Conservation (phyloP, 2,113 vertebrate species). For the western clawed frog (Xenopus tropicalis) region DNA sequence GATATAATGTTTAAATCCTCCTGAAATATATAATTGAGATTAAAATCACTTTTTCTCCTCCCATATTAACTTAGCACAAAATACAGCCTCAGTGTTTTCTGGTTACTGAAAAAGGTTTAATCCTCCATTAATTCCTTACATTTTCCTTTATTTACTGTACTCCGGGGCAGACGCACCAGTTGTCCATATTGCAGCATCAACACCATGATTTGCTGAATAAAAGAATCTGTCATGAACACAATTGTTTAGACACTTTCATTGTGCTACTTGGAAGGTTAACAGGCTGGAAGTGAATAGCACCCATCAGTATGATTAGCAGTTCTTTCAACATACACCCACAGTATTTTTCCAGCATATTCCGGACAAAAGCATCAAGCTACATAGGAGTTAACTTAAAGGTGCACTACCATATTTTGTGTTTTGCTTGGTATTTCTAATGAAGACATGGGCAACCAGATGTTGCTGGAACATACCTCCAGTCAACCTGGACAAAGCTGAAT, state of each 20-base stretch:
- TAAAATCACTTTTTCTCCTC: constrained; percentile 8
- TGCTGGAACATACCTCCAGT: too few species aligned
- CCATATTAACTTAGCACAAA: constrained; percentile 6
- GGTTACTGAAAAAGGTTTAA: constrained; percentile 16
- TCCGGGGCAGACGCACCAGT: constrained; percentile 14
- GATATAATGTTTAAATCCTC: constrained; percentile 12
- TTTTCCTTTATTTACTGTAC: constrained; percentile 14
- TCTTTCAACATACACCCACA: constrained; percentile 2
- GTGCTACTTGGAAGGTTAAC: not conserved
- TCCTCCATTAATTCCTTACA: constrained; percentile 2
- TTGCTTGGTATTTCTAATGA: too few species aligned
- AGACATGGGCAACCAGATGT: too few species aligned
- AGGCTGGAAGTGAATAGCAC: not conserved
- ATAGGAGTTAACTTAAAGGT: too few species aligned
- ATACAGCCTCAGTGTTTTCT: constrained; percentile 3
- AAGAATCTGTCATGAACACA: constrained; percentile 8
- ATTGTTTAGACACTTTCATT: constrained; percentile 10
- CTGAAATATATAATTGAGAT: constrained; percentile 17
- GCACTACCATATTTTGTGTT: too few species aligned
- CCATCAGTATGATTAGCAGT: not conserved
- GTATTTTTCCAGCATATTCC: too few species aligned
- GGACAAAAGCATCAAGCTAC: too few species aligned
- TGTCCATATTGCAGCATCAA: not conserved
- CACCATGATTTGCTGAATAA: not conserved
- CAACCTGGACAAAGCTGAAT: too few species aligned